phyloP scores from a whole-genome alignment of 2,888 invertebrate species.

The Coremacera marginata region DNA sequence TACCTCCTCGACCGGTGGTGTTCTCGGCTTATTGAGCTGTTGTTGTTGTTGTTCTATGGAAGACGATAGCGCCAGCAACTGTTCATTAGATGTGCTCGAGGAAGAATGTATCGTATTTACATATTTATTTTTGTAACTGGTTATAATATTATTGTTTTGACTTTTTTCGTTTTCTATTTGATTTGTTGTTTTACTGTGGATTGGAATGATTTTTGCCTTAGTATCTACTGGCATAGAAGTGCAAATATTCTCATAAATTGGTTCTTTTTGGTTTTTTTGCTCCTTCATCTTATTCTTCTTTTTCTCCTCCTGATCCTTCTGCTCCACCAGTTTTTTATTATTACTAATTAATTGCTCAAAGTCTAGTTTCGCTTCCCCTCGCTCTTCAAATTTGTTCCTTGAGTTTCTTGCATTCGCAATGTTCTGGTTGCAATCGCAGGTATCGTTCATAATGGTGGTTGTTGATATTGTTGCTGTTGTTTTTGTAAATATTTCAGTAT shows the following conservation, averaged over 20 bases:
- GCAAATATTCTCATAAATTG: slow-evolving; percentile 70
- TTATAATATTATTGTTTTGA: slow-evolving; percentile 42
- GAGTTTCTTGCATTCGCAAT: not conserved
- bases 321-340: not conserved
- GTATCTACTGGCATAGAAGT: slow-evolving; percentile 58
- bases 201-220: slow-evolving; percentile 58
- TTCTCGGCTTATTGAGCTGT: not conserved
- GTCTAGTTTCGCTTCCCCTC: not conserved
- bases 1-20: slow-evolving; percentile 44
- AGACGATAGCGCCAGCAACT: slow-evolving; percentile 23
- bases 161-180: slow-evolving; percentile 37
- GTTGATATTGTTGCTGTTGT: slow-evolving; percentile 21
- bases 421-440: slow-evolving; percentile 30
- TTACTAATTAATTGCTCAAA: not conserved
- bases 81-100: slow-evolving; percentile 26
- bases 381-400: not conserved
- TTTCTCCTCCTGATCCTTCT: slow-evolving; percentile 22
- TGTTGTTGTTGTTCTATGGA: slow-evolving; percentile 29
- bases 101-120: slow-evolving; percentile 46
- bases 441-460: not conserved
- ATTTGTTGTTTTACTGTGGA: slow-evolving; percentile 49
- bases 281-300: slow-evolving; percentile 38
- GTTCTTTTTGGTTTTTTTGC: slow-evolving; percentile 52
- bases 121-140: slow-evolving; percentile 41
- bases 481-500: slow-evolving; percentile 24